Conservation (phyloP, 2,888 invertebrate species). For the Mimumesa dahlbomi region DNA sequence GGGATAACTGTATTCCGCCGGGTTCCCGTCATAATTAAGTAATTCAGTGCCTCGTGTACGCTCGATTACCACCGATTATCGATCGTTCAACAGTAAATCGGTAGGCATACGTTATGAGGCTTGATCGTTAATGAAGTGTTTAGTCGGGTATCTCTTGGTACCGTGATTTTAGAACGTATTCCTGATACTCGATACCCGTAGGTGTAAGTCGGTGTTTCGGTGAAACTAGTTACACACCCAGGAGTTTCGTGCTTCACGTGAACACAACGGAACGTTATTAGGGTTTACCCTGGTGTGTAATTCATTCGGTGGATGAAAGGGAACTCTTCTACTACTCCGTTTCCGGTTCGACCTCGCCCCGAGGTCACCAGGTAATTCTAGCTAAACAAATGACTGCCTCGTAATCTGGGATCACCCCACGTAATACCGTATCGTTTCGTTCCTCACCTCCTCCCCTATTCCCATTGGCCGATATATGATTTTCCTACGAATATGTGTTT, state of each 20-base stretch:
- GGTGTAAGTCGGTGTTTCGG: background rate
- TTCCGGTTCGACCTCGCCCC: slow-evolving; percentile 69
- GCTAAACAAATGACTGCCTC: slow-evolving; percentile 65
- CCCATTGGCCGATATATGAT: slow-evolving; percentile 33
- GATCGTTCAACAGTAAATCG: slow-evolving; percentile 25
- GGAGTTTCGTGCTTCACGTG: too few relatives aligned
- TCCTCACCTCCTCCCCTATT: slow-evolving; percentile 11
- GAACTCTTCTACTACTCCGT: slow-evolving; percentile 53
- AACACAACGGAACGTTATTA: slow-evolving; percentile 51
- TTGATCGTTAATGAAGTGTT: slow-evolving; percentile 25
- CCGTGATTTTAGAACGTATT: slow-evolving; percentile 12
- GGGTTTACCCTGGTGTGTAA: slow-evolving; percentile 57
- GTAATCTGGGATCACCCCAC: slow-evolving; percentile 40
- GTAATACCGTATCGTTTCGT: slow-evolving; percentile 7
- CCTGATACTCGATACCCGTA: background rate
- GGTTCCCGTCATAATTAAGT: slow-evolving; percentile 43
- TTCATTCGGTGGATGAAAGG: slow-evolving; percentile 56
- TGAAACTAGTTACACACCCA: too few relatives aligned
- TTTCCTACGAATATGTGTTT: slow-evolving; percentile 29
- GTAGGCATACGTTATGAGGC: background rate
- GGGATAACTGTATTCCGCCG: slow-evolving; percentile 15
- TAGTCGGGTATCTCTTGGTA: slow-evolving; percentile 5
- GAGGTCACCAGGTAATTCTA: slow-evolving; percentile 68
- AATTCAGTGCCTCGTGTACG: slow-evolving; percentile 25
- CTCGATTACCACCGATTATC: slow-evolving; percentile 32